A percentile compares a stretch with the other conserved stretches of the same genome.
phyloP scores from a whole-genome alignment of 2,888 invertebrate species.

The Strigamia maritima region DNA sequence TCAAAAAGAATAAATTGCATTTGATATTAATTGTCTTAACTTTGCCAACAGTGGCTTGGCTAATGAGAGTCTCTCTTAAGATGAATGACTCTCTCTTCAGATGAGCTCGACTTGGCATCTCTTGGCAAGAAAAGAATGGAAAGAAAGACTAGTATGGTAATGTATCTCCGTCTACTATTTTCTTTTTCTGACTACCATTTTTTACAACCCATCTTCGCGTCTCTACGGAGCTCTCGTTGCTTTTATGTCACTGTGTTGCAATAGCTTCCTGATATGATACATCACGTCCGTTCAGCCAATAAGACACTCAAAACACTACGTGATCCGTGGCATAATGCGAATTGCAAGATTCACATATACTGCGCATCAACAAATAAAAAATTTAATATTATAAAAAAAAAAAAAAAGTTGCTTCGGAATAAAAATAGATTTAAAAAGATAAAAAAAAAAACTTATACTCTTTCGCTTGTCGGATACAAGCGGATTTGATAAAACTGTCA shows the following conservation, averaged over 20 bases:
- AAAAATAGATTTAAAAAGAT: background rate
- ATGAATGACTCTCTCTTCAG: slow-evolving; percentile 11
- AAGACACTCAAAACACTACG: slow-evolving; percentile 24
- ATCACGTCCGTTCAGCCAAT: slow-evolving; percentile 21
- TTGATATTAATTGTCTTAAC: slow-evolving; percentile 15
- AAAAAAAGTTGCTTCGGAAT: background rate
- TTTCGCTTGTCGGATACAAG: no score
- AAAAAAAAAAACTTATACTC: no score
- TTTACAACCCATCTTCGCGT: background rate
- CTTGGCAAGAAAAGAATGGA: background rate
- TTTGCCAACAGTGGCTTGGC: background rate
- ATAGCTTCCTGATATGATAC: slow-evolving; percentile 14
- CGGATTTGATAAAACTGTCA: no score
- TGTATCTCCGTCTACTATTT: slow-evolving; percentile 1
- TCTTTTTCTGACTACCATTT: background rate
- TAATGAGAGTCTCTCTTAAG: background rate
- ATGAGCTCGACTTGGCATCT: background rate
- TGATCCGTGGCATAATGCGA: background rate
- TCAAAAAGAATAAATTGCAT: slow-evolving; percentile 19
- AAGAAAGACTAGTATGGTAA: slow-evolving; percentile 5
- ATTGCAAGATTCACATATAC: background rate
- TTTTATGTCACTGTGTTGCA: slow-evolving; percentile 9
- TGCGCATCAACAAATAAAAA: background rate
- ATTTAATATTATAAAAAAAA: background rate
- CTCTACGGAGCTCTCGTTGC: slow-evolving; percentile 6